Evolutionary conservation across 2,797 vertebrate species (phyloP).

Genomic region (Ammospiza maritima): DNA sequence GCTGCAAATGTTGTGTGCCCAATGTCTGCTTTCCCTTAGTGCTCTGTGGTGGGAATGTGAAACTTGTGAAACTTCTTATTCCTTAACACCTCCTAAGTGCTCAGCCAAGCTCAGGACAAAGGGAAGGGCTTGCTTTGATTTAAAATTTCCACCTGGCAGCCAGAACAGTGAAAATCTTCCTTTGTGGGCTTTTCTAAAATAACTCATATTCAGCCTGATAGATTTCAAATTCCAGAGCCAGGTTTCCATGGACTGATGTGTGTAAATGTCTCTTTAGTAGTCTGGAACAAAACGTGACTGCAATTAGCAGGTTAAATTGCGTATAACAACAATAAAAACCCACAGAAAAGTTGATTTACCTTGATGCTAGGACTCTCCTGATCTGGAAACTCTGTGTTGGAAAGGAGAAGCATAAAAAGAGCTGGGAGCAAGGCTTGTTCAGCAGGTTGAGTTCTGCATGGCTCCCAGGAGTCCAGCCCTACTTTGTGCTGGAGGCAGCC

Average conservation of each 20-base stretch:
- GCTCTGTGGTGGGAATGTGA: background rate
- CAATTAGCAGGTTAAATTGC: fast-evolving
- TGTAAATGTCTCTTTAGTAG: background rate
- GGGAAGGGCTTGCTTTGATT: background rate
- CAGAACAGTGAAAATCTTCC: background rate
- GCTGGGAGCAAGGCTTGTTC: background rate
- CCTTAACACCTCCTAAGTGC: background rate
- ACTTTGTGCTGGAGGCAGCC: slow-evolving; percentile 33
- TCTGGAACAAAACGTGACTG: background rate
- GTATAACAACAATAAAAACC: background rate
- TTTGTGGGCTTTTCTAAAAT: background rate
- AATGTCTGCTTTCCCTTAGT: background rate
- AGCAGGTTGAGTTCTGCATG: background rate
- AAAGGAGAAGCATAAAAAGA: background rate
- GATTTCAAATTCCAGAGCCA: background rate
- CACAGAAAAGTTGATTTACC: fast-evolving
- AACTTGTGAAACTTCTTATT: fast-evolving
- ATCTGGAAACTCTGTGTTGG: background rate
- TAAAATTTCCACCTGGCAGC: background rate
- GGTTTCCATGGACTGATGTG: fast-evolving
- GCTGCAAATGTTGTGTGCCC: background rate
- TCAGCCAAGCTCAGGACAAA: background rate
- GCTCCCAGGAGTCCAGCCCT: slow-evolving; percentile 22
- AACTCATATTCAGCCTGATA: background rate
- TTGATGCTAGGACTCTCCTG: background rate